Conservation (phyloP, 2,797 vertebrate species). For the Amblyraja radiata region DNA sequence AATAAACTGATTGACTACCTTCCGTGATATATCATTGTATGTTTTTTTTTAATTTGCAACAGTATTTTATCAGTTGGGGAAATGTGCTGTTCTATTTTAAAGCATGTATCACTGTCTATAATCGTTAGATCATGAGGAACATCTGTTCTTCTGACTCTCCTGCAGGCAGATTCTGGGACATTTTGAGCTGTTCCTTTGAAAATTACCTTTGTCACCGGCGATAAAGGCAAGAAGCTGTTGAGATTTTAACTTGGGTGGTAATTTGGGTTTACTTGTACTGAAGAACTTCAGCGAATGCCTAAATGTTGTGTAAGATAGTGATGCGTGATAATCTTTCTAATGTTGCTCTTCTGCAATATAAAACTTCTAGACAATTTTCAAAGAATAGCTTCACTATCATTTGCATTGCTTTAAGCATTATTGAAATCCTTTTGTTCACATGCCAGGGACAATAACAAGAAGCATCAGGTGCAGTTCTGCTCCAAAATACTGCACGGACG, state of each 20-base stretch:
- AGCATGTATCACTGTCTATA: background rate
- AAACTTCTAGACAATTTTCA: background rate
- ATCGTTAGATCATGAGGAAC: background rate
- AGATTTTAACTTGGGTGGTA: background rate
- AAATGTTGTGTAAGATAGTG: background rate
- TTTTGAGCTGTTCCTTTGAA: background rate
- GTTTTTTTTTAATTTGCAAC: background rate
- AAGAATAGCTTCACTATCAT: background rate
- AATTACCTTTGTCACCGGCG: background rate
- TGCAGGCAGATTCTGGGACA: background rate
- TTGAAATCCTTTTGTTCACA: conserved; percentile 58
- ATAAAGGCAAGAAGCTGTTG: background rate
- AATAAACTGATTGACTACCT: background rate
- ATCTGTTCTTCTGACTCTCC: background rate
- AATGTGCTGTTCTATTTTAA: no score
- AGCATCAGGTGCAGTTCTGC: conserved; percentile 65
- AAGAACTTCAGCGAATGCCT: background rate
- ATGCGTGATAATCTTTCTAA: background rate
- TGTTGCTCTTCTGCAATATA: background rate
- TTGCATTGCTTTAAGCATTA: conserved; percentile 36
- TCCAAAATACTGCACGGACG: conserved; percentile 53
- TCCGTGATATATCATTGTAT: background rate
- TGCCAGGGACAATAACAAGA: conserved; percentile 51
- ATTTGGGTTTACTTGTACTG: background rate
- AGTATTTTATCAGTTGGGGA: background rate